A percentile compares a stretch with the other conserved stretches of the same genome.
Conservation (phyloP, 2,797 vertebrate genomes). For the Scyliorhinus canicula region DNA sequence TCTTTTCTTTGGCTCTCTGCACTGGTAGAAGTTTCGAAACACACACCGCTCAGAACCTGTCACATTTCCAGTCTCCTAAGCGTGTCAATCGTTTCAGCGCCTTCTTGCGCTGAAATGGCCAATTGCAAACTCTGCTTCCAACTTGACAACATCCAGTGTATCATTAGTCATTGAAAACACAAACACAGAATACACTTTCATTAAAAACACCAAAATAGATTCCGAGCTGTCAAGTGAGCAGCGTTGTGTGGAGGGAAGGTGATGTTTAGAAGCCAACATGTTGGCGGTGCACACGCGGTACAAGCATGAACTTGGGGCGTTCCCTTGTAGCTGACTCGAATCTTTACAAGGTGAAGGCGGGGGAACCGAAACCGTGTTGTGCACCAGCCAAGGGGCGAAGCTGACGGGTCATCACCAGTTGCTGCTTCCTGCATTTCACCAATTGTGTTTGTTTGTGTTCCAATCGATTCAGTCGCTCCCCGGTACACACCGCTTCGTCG, state of each 20-base stretch:
- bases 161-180: neutral
- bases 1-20: neutral
- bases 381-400: neutral
- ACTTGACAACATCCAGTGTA: neutral
- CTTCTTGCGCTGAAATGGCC: neutral
- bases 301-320: neutral
- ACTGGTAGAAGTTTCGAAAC: neutral
- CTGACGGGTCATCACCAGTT: neutral
- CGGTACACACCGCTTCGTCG: neutral
- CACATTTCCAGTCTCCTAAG: neutral
- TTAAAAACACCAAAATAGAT: neutral
- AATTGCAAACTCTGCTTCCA: neutral
- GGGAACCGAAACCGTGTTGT: neutral
- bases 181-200: no score
- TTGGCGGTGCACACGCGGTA: neutral
- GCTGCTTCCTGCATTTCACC: neutral
- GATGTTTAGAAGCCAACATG: neutral
- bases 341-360: slow-evolving; percentile 4
- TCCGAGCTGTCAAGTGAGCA: neutral
- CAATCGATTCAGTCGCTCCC: neutral
- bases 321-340: neutral
- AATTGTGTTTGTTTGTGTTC: neutral
- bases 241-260: neutral
- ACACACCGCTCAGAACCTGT: no score
- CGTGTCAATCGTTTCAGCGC: neutral